These are phyloP conservation scores for Drosophila eugracilis DNA, from an alignment of 1,140 invertebrate species.

Conservation along the genomic window DNA sequence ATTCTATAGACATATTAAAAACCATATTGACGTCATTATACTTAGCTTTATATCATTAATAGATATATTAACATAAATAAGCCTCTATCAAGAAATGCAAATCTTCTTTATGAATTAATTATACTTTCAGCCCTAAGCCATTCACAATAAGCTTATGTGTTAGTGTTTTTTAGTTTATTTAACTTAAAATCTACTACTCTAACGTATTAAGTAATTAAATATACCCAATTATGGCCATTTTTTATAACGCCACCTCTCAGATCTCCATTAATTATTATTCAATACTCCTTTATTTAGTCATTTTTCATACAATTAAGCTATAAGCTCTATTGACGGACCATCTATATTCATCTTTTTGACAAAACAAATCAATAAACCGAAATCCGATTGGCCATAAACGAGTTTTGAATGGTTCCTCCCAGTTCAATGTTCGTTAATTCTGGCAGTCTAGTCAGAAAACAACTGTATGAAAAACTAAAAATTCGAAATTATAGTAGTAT, in stretches of 20 bases:
- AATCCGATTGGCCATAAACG: slow-evolving; percentile 17
- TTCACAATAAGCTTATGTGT: not conserved
- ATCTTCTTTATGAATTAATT: not conserved
- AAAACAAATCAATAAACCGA: slow-evolving; percentile 32
- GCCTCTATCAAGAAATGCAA: not conserved
- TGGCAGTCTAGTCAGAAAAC: too few species aligned
- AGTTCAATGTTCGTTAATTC: slow-evolving; percentile 37
- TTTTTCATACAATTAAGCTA: slow-evolving; percentile 20
- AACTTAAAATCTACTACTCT: too few species aligned
- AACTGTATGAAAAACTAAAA: too few species aligned
- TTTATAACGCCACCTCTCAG: not conserved
- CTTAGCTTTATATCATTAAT: not conserved
- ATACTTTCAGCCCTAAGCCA: not conserved
- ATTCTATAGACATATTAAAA: too few species aligned
- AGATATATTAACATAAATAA: not conserved
- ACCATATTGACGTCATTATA: not conserved
- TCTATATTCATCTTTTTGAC: slow-evolving; percentile 6
- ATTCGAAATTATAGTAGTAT: too few species aligned
- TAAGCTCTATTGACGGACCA: slow-evolving; percentile 11
- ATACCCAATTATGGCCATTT: not conserved
- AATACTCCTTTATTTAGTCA: not conserved
- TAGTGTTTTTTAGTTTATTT: not conserved
- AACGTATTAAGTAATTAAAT: not conserved
- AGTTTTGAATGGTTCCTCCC: slow-evolving; percentile 7
- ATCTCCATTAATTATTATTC: not conserved